phyloP scores from a whole-genome alignment of 1,140 invertebrate species.

The Idris sp. region DNA sequence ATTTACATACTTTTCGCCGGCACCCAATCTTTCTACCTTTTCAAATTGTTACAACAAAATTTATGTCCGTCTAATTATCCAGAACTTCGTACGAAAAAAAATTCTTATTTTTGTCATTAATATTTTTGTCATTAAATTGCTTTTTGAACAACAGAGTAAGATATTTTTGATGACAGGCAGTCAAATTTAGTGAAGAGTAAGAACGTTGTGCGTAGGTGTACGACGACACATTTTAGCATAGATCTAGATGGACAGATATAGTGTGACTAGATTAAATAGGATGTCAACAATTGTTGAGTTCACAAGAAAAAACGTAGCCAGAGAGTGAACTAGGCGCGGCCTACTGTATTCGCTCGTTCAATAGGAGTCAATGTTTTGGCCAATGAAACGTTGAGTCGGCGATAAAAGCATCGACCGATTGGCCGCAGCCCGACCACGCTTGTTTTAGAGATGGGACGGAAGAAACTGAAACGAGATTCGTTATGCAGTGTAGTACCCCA shows the following conservation, averaged over 20 bases:
- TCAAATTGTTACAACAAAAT: too few relatives aligned
- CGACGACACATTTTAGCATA: constrained; percentile 47
- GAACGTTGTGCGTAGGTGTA: constrained; percentile 55
- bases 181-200: constrained; percentile 42
- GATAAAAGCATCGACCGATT: constrained; percentile 73
- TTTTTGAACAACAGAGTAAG: too few relatives aligned
- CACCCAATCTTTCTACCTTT: too few relatives aligned
- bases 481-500: constrained; percentile 62
- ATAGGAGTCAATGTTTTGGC: constrained; percentile 71
- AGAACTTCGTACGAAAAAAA: too few relatives aligned
- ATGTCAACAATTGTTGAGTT: constrained; percentile 23
- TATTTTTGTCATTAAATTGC: too few relatives aligned
- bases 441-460: constrained; percentile 62
- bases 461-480: constrained; percentile 56
- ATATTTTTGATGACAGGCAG: constrained; percentile 51
- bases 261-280: constrained; percentile 46
- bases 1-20: constrained; percentile 43
- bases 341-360: constrained; percentile 72
- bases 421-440: constrained; percentile 64
- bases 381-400: constrained; percentile 67
- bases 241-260: constrained; percentile 46
- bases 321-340: constrained; percentile 72
- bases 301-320: constrained; percentile 29
- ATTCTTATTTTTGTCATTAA: too few relatives aligned
- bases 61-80: too few relatives aligned